Percentiles rank a stretch among this genome's conserved stretches.
Evolutionary conservation across 2,888 invertebrate species (phyloP).

Genomic region (Tenthredo scrophulariae): DNA sequence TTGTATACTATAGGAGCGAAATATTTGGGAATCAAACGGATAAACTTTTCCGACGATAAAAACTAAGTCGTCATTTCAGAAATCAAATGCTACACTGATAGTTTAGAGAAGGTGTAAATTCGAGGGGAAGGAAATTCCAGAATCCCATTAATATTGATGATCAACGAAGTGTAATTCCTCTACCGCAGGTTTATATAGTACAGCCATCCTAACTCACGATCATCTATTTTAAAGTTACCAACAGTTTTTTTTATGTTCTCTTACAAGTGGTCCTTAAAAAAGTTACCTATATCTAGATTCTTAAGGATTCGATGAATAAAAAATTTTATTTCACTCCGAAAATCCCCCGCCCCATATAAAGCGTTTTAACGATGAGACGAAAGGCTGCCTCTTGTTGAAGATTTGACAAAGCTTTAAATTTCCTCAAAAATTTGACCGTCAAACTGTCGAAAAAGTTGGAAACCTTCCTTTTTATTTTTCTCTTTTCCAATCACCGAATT

Average conservation of each 20-base stretch:
- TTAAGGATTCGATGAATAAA: not conserved
- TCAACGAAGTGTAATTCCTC: constrained; percentile 5
- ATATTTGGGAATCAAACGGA: not conserved
- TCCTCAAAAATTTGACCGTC: not conserved
- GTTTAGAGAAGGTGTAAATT: not conserved
- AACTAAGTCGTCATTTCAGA: not conserved
- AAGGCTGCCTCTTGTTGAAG: not conserved
- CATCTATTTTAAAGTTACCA: not conserved
- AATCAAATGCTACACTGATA: not conserved
- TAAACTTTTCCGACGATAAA: not conserved
- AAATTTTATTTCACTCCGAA: not conserved
- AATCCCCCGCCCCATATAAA: not conserved
- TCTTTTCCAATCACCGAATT: not conserved
- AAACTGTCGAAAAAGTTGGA: no score
- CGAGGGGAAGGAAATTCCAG: not conserved
- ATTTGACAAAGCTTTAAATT: not conserved
- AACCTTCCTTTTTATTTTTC: not conserved
- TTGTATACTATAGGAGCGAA: not conserved
- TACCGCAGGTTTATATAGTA: not conserved
- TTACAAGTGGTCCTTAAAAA: constrained; percentile 4
- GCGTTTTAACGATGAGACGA: not conserved
- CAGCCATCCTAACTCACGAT: not conserved
- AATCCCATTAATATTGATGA: constrained; percentile 3
- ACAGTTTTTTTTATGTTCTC: constrained; percentile 1
- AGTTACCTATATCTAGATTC: not conserved